Evolutionary conservation across 1,140 invertebrate species (phyloP).

Genomic region (Sipha flava): DNA sequence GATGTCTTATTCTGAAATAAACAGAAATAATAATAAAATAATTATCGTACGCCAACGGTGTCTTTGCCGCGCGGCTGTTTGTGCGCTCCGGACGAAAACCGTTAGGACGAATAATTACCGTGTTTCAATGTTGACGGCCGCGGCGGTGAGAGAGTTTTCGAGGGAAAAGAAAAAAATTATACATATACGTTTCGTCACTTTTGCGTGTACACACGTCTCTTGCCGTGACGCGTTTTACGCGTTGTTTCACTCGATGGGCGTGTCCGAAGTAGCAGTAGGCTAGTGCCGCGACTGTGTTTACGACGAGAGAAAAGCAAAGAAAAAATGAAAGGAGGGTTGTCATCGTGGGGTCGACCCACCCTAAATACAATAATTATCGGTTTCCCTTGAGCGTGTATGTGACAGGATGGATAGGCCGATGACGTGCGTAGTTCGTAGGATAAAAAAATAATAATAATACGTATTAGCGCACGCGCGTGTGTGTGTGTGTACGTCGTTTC

Average conservation of each 20-base stretch:
- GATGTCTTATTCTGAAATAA: too few species aligned
- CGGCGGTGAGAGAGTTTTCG: not conserved
- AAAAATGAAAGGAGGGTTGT: slow-evolving; percentile 7
- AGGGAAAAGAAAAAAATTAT: not conserved
- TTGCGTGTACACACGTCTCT: not conserved
- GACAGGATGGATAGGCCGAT: slow-evolving; percentile 5
- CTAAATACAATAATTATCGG: slow-evolving; percentile 26
- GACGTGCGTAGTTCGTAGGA: not conserved
- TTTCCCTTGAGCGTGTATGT: slow-evolving; percentile 6
- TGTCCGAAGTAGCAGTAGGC: not conserved
- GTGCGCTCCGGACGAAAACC: too few species aligned
- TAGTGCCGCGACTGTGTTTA: not conserved
- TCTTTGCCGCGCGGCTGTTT: too few species aligned
- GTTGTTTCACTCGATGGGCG: slow-evolving; percentile 11
- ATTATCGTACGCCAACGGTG: too few species aligned
- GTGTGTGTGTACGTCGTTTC: too few species aligned
- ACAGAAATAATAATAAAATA: too few species aligned
- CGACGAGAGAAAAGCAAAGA: not conserved
- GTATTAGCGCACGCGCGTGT: too few species aligned
- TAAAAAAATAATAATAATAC: not conserved
- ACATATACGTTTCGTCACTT: not conserved
- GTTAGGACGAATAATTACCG: too few species aligned
- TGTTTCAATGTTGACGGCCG: too few species aligned
- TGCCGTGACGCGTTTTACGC: not conserved
- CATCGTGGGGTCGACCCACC: slow-evolving; percentile 3